phyloP scores from a whole-genome alignment of 2,888 invertebrate species.

The Campopleginae sp. region DNA sequence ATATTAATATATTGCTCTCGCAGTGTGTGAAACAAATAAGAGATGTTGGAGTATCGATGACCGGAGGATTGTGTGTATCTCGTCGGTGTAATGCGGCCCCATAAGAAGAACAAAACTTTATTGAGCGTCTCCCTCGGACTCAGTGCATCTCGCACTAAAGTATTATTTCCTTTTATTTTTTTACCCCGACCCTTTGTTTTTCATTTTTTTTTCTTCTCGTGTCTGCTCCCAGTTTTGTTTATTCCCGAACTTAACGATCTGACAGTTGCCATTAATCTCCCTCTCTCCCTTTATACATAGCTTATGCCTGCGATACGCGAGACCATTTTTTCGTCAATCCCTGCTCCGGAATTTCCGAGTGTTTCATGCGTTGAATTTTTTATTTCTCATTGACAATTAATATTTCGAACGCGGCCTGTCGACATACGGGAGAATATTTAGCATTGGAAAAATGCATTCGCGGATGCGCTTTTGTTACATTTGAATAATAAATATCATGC shows the following conservation, averaged over 20 bases:
- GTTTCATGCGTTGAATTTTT: no score
- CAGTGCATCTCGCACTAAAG: conserved; percentile 18
- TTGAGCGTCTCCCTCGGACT: conserved; percentile 47
- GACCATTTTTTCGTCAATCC: conserved; percentile 54
- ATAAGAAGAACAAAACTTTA: conserved; percentile 41
- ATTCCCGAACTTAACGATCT: conserved; percentile 19
- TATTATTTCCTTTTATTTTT: conserved; percentile 54
- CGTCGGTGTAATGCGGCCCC: not conserved
- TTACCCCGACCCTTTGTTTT: conserved; percentile 21
- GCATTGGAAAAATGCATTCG: not conserved
- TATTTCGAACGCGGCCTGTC: no score
- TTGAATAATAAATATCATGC: not conserved
- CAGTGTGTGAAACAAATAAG: not conserved
- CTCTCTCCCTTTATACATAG: conserved; percentile 71
- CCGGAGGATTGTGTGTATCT: not conserved
- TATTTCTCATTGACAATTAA: no score
- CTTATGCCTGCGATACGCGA: conserved; percentile 73
- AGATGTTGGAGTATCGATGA: not conserved
- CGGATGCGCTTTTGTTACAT: no score
- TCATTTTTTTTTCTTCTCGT: conserved; percentile 51
- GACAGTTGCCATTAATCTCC: conserved; percentile 41
- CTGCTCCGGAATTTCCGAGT: no score
- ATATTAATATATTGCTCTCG: not conserved
- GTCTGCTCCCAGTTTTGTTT: conserved; percentile 40
- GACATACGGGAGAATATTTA: no score